Base-by-base conservation (phyloP, 2,888 invertebrate species). In the Noctua comes region DNA sequence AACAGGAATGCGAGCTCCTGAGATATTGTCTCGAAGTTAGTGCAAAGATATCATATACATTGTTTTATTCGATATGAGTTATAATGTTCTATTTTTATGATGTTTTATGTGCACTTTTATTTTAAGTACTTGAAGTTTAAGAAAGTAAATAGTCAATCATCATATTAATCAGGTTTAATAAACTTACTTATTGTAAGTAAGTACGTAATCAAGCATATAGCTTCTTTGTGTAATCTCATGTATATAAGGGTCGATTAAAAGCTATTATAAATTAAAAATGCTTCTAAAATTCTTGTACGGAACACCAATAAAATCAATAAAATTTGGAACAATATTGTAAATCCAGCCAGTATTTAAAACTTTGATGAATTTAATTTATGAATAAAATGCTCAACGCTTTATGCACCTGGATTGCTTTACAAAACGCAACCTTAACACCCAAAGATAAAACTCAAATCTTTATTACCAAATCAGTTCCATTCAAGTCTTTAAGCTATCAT, bases 1-100 rank as follows among this genome's bases (percentile, higher is more conserved):
- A 95, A 95, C 93, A 94, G 91, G 88, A 88, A 87, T 86, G 87
- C 84, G 84, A 86, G 90, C 90, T 90, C 88, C 90, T 89, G 90
- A 89, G 88, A 89, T 89, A 89, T 88, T 87, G 86, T 89, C 85
- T 86, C 84, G 82, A 77, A 85, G 77, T 89, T 88, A 85, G 80
- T 83, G 82, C 83, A 75, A 77, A 88, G 79, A 84, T 88, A 89
- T 86, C 64, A 81, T 89, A 73, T 84, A 88, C 80, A 88, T 80
- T 86, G 83, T 89, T 81, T 81, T 80, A 77, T 87, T 77, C 73
- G 71, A 62, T 78, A 79, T 84, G 80, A 85, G 76, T 82, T 77
- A 80, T 78, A 74, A 13, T 66, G 68, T 70, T 82, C 27, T 77
- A 73, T 87, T 84, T 80, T 84, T 86, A 84, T 76, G 27, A 80